Evolutionary conservation across 2,797 vertebrate species (phyloP), one percentile per base, ranked within the genome.

Genomic region (Siniperca scherzeri): DNA sequence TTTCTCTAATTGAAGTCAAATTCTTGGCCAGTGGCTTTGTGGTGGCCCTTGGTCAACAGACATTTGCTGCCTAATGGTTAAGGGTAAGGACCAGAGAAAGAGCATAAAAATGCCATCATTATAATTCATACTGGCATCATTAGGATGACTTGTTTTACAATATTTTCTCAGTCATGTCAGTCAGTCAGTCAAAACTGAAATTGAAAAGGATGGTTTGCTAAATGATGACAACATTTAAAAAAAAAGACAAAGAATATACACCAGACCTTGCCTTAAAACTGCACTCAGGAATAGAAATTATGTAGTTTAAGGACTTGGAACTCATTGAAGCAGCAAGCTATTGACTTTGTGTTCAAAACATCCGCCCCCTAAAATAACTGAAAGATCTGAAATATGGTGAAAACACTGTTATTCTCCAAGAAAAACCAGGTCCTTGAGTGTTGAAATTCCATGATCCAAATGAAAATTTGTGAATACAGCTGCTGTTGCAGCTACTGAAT

Each of bases 141-240:
- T 67, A 66, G 16, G 17, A 46, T 48, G 25, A 64, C 78, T 78
- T 82, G 56, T 85, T 82, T 84, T 79, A 77, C 72, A 74, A 22
- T 79, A 77, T 80, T 77, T 76, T 86, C 59, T 55, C n/a, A 12
- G 21, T 70, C 70, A 77, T 72, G 21, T 36, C 36, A 36, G 36
- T 36, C 36, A 36, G 36, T 36, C 36, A 36, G 36, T 36, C 36
- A 36, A 36, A 36, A 36, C 36, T 36, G 5, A 36, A 36, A 36
- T 7, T 36, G 36, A 36, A 36, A 36, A 36, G 7, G 36, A 36
- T 36, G 36, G 36, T 36, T 36, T 36, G 36, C 36, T 36, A 36
- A 36, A 36, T 36, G 36, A 36, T 36, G 36, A 36, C 36, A 7
- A 36, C 36, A 36, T 36, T 36, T 36, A 36, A 36, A 36, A 36